These are phyloP conservation scores for Cyclura pinguis DNA, from an alignment of 2,797 vertebrate genomes.

Conservation along the genomic window DNA sequence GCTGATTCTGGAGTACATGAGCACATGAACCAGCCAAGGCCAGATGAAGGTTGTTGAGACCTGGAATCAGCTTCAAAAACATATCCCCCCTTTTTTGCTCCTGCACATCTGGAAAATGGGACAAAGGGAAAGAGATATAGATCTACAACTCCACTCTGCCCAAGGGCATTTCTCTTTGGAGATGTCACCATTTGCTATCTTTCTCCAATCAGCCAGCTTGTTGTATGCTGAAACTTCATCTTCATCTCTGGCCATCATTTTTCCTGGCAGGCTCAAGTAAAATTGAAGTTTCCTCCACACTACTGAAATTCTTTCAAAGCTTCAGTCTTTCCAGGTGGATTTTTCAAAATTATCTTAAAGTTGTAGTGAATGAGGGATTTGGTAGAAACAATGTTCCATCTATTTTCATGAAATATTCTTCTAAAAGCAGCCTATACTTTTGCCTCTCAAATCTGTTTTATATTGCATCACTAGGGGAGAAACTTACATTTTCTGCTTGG, in stretches of 20 bases:
- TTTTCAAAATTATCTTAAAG: background rate
- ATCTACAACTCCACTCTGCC: too few species aligned
- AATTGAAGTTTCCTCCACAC: background rate
- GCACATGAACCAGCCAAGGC: too few species aligned
- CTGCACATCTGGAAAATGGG: too few species aligned
- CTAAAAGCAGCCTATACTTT: background rate
- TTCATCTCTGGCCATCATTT: too few species aligned
- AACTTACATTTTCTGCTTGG: slow-evolving; percentile 41
- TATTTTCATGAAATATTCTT: background rate
- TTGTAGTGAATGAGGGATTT: background rate
- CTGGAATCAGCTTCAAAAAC: too few species aligned
- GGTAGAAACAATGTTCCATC: background rate
- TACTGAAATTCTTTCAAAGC: background rate
- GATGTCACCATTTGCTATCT: background rate
- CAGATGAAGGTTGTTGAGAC: too few species aligned
- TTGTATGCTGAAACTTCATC: background rate
- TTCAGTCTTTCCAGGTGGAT: background rate
- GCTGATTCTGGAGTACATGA: too few species aligned
- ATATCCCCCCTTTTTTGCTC: too few species aligned
- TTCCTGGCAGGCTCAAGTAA: background rate
- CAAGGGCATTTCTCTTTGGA: background rate
- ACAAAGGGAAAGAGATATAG: too few species aligned
- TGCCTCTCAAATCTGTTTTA: background rate
- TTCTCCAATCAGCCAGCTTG: background rate
- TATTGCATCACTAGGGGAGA: background rate